Evolutionary conservation across 2,113 vertebrate species (phyloP), one percentile per base, ranked within the genome.

Genomic region (Cynopterus brachyotis): DNA sequence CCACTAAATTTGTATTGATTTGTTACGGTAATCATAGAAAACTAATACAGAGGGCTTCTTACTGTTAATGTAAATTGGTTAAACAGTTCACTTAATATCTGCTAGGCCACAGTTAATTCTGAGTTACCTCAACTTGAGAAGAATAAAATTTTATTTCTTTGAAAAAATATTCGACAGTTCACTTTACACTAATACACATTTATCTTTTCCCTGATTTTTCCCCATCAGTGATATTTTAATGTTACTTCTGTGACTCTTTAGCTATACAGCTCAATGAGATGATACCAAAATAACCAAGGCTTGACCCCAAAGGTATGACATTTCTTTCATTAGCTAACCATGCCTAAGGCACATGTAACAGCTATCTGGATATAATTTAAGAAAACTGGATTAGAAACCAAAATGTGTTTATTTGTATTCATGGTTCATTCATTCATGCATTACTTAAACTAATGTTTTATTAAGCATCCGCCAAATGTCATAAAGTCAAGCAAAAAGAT

Each of bases 371-470:
- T 73, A 59, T 76, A 79, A 87, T 47, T 89, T 66, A 80, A 66
- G 6, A 95, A 9, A 90, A 75, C 3, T 83, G 79, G 35, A 64
- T 92, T 82, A 86, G 62, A 93, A 96, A 91, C 2, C 28, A 84
- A 95, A 92, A 40, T 67, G 42, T 64, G 30, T 93, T 96, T 96
- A 89, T 88, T 94, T 26, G 55, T 45, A 81, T 76, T 81, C 53
- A 72, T 40, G 26, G 62, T 64, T 79, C 75, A 75, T 88, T 94
- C n/a, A 76, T 72, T 50, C 55, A 75, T 62, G 53, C 8, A 42
- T 86, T 78, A 45, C 70, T 83, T 91, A 97, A 95, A 57, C 32
- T 59, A 76, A 67, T 66, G 28, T 81, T 92, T 90, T 89, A 50
- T 70, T 90, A 94, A 95, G 28, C 32, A 92, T 37, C 53, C 15